phyloP scores from a whole-genome alignment of 2,113 vertebrate genomes.

The Microtus oregoni region DNA sequence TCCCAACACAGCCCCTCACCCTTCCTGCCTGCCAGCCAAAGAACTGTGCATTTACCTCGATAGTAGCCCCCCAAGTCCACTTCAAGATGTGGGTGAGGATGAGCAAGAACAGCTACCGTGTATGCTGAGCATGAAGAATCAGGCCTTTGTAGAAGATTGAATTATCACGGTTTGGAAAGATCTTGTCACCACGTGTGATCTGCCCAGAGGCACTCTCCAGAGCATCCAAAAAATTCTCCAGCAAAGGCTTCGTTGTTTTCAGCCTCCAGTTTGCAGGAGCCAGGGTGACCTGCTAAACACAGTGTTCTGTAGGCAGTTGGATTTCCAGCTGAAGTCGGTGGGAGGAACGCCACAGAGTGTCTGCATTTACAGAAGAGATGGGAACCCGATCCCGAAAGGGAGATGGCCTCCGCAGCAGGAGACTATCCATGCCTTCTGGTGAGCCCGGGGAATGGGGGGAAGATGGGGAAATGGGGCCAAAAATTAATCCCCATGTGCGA shows the following conservation, averaged over 20 bases:
- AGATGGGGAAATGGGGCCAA: background rate
- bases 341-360: background rate
- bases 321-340: background rate
- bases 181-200: slow-evolving; percentile 50
- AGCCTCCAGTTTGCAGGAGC: slow-evolving; percentile 24
- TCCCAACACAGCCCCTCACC: background rate
- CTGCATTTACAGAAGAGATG: background rate
- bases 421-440: no score
- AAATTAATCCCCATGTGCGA: background rate
- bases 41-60: background rate
- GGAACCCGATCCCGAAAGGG: background rate
- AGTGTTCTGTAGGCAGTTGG: background rate
- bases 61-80: background rate
- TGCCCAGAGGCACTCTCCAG: slow-evolving; percentile 62
- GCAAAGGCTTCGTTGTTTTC: slow-evolving; percentile 31
- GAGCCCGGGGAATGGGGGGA: background rate
- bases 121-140: background rate
- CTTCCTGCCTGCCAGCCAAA: background rate
- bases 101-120: background rate
- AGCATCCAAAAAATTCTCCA: slow-evolving; percentile 18
- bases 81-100: background rate
- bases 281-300: background rate
- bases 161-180: slow-evolving; percentile 49
- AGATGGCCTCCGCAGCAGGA: background rate
- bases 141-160: slow-evolving; percentile 10